Evolutionary conservation across 1,140 invertebrate species (phyloP).

Genomic region (Heliconius melpomene): DNA sequence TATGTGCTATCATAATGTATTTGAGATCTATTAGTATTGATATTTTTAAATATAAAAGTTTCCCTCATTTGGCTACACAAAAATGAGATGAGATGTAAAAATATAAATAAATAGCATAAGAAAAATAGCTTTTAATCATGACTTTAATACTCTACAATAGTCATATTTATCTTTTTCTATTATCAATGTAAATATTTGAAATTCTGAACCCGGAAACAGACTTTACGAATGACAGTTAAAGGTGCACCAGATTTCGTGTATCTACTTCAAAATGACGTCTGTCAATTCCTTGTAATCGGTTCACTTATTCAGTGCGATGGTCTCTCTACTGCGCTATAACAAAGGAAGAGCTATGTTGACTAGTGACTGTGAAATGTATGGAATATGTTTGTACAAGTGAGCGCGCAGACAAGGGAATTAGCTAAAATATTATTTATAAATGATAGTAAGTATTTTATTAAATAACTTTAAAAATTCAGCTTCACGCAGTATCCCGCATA

Average conservation of each 20-base stretch:
- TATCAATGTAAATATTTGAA: not conserved
- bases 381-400: not conserved
- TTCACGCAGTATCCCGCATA: too few relatives aligned
- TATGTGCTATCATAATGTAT: too few relatives aligned
- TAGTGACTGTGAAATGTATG: not conserved
- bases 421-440: not conserved
- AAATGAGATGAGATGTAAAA: too few relatives aligned
- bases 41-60: too few relatives aligned
- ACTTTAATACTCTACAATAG: too few relatives aligned
- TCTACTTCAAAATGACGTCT: conserved; percentile 7
- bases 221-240: not conserved
- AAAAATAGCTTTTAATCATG: too few relatives aligned
- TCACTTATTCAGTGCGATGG: not conserved
- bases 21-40: too few relatives aligned
- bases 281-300: conserved; percentile 5
- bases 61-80: too few relatives aligned
- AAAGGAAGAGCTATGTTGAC: not conserved
- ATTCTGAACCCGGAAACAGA: not conserved
- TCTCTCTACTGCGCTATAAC: not conserved
- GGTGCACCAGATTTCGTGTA: not conserved
- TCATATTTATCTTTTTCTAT: too few relatives aligned
- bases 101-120: too few relatives aligned
- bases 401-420: not conserved
- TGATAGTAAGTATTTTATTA: too few relatives aligned
- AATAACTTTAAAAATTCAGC: too few relatives aligned